These are phyloP conservation scores for Equus przewalskii DNA, from an alignment of 2,113 vertebrate species.

Conservation along the genomic window DNA sequence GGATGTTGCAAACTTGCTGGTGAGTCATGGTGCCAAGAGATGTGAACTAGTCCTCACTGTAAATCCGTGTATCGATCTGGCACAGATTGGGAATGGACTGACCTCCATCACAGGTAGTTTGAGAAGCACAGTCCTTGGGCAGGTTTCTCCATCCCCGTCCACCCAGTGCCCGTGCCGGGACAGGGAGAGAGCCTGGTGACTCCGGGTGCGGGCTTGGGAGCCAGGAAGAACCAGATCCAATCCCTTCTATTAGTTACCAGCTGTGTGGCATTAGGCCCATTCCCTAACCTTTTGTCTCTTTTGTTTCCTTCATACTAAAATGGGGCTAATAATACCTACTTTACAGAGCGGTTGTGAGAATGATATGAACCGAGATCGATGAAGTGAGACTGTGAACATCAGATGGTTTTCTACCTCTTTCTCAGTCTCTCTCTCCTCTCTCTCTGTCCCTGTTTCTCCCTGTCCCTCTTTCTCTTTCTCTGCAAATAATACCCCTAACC, in stretches of 20 bases:
- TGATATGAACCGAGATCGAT: background rate
- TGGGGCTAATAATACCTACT: background rate
- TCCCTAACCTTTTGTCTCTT: background rate
- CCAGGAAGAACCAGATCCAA: background rate
- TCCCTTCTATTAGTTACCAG: background rate
- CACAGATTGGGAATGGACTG: background rate
- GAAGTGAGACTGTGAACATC: background rate
- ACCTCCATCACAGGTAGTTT: background rate
- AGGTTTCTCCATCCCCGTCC: background rate
- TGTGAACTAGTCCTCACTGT: background rate
- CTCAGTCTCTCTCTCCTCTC: background rate
- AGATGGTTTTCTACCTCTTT: background rate
- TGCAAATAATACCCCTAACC: background rate
- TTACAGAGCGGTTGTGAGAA: background rate
- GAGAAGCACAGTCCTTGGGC: background rate
- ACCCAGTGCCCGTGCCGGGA: background rate
- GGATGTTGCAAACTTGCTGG: background rate
- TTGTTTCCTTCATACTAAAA: background rate
- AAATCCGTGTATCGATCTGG: background rate
- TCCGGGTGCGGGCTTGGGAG: background rate
- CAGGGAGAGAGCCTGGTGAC: background rate
- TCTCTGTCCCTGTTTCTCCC: background rate
- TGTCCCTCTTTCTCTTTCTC: background rate
- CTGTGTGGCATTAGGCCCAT: background rate
- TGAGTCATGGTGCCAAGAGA: background rate